Evolutionary conservation across 35 echinoderm and acorn worm species (phyloP).

Genomic region (Nesometra sesokonis): DNA sequence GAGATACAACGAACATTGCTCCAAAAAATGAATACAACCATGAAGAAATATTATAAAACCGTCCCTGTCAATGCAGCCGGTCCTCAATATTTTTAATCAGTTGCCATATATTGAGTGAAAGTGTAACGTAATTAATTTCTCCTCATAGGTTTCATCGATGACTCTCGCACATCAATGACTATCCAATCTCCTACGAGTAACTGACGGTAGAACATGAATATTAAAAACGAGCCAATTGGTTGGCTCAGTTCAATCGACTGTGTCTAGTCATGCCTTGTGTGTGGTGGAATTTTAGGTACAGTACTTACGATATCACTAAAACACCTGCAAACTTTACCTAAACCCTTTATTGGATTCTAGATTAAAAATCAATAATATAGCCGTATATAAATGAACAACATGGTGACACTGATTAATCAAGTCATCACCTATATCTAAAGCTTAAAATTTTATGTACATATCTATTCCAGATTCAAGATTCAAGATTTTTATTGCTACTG

Average conservation of each 20-base stretch:
- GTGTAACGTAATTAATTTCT: background rate
- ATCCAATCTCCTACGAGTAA: background rate
- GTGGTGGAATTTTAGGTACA: background rate
- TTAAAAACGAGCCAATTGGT: background rate
- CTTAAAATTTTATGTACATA: too few species aligned
- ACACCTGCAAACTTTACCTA: background rate
- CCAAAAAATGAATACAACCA: background rate
- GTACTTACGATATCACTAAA: background rate
- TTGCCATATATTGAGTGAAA: background rate
- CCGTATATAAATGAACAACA: background rate
- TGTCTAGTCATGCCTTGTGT: background rate
- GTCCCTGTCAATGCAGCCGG: background rate
- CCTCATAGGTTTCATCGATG: background rate
- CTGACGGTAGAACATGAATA: background rate
- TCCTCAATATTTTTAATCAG: background rate
- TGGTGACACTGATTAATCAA: background rate
- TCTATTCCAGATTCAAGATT: too few species aligned
- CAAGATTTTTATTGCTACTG: too few species aligned
- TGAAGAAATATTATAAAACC: background rate
- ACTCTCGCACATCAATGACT: background rate
- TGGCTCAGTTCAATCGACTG: background rate
- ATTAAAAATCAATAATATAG: background rate
- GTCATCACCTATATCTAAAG: background rate
- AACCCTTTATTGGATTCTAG: background rate
- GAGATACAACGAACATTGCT: background rate